phyloP scores from a whole-genome alignment of 2,888 invertebrate genomes.

The Calephelis perditalis region DNA sequence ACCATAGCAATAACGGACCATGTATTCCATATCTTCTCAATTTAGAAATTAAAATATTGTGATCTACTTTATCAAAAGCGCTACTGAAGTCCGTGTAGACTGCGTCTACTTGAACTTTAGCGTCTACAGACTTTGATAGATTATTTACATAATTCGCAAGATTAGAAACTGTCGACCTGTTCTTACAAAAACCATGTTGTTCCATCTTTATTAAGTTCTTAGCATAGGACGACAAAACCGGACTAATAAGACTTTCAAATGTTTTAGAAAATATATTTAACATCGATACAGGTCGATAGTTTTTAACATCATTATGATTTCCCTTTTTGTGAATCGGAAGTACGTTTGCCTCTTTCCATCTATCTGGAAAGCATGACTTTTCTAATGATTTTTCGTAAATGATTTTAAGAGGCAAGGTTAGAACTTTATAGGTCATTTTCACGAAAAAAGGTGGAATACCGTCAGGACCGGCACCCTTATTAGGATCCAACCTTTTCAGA shows the following conservation, averaged over 20 bases:
- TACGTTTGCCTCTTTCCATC: conserved; percentile 17
- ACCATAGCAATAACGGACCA: conserved; percentile 1
- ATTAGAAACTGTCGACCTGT: conserved; percentile 15
- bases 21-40: conserved; percentile 2
- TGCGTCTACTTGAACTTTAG: conserved; percentile 15
- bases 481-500: background rate
- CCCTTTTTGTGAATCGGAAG: conserved; percentile 20
- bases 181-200: conserved; percentile 22
- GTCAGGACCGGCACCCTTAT: background rate
- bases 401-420: conserved; percentile 16
- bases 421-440: conserved; percentile 15
- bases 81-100: conserved; percentile 22
- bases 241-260: conserved; percentile 18
- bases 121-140: conserved; percentile 15
- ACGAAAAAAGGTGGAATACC: conserved; percentile 18
- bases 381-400: conserved; percentile 19
- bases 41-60: background rate
- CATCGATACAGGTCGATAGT: conserved; percentile 21
- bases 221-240: conserved; percentile 10
- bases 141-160: conserved; percentile 9
- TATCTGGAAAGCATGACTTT: background rate
- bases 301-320: conserved; percentile 16
- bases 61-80: conserved; percentile 21
- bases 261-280: conserved; percentile 18
- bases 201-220: conserved; percentile 10